These are phyloP conservation scores for Osmerus mordax DNA, from an alignment of 2,113 vertebrate species.

Conservation along the genomic window DNA sequence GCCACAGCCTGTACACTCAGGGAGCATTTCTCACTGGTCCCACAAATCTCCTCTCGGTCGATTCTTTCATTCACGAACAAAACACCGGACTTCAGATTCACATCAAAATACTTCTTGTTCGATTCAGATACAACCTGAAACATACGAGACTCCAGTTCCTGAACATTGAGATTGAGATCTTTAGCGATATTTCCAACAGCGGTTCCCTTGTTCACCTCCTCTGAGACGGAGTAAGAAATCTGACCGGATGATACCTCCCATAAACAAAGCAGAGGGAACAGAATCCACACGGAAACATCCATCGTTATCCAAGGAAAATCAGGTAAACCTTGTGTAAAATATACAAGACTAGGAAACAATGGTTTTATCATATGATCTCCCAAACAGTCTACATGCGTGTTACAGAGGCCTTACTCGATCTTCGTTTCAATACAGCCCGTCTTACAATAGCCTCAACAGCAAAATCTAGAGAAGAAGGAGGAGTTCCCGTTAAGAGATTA, in stretches of 20 bases:
- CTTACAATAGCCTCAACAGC: constrained; percentile 46
- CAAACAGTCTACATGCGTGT: constrained; percentile 12
- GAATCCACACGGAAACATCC: neutral
- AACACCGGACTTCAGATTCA: too few relatives aligned
- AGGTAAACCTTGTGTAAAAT: too few relatives aligned
- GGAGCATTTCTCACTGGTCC: too few relatives aligned
- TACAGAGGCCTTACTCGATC: too few relatives aligned
- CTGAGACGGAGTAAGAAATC: neutral
- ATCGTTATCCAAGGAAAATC: neutral
- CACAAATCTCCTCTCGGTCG: constrained; percentile 48
- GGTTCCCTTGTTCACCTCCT: constrained; percentile 11
- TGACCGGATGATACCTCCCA: constrained; percentile 8
- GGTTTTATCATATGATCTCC: too few relatives aligned
- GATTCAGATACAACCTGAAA: too few relatives aligned
- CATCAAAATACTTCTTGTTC: too few relatives aligned
- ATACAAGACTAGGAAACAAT: too few relatives aligned
- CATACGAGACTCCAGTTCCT: neutral
- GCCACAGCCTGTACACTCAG: too few relatives aligned
- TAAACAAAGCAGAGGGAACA: neutral
- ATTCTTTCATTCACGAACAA: too few relatives aligned
- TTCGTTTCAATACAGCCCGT: neutral
- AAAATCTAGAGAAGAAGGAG: neutral
- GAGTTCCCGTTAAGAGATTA: neutral
- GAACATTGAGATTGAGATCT: constrained; percentile 1
- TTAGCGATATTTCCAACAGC: constrained; percentile 8